Evolutionary conservation across 2,888 invertebrate genomes (phyloP).

Genomic region (Choristoneura rosaceana): DNA sequence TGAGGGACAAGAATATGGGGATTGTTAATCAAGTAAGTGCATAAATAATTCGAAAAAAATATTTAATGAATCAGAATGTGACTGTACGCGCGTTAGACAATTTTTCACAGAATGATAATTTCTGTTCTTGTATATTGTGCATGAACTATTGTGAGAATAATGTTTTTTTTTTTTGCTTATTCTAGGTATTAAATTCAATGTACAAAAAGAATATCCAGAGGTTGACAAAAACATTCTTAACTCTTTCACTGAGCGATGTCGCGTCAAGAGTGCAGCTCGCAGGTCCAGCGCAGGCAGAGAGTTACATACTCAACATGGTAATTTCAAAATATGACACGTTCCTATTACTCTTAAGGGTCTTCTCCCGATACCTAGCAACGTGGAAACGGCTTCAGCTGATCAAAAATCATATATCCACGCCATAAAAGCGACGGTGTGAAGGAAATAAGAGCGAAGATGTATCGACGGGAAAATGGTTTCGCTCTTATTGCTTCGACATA

Average conservation of each 20-base stretch:
- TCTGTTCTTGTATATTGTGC: too few relatives aligned
- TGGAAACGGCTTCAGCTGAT: too few relatives aligned
- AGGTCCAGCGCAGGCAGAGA: constrained; percentile 95
- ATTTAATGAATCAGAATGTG: too few relatives aligned
- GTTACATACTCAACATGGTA: constrained; percentile 98
- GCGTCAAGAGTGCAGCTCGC: constrained; percentile 95
- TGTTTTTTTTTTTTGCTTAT: constrained; percentile 25
- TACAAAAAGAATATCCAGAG: constrained; percentile 98
- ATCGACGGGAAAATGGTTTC: too few relatives aligned
- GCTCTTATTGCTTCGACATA: too few relatives aligned
- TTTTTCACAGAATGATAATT: too few relatives aligned
- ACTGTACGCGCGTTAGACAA: too few relatives aligned
- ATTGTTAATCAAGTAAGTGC: constrained; percentile 89
- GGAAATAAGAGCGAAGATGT: too few relatives aligned
- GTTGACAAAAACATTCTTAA: constrained; percentile 97
- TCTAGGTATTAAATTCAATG: constrained; percentile 93
- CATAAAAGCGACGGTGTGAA: too few relatives aligned
- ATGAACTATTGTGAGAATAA: neutral
- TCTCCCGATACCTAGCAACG: too few relatives aligned
- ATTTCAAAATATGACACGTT: neutral
- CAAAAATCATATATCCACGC: too few relatives aligned
- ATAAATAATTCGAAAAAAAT: constrained; percentile 5
- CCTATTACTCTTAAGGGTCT: too few relatives aligned
- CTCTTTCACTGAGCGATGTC: constrained; percentile 94
- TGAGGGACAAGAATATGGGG: constrained; percentile 91